Percentiles rank a stretch among this genome's conserved stretches.
Evolutionary conservation across 2,888 invertebrate species (phyloP).

Genomic region (Erebia ligea): DNA sequence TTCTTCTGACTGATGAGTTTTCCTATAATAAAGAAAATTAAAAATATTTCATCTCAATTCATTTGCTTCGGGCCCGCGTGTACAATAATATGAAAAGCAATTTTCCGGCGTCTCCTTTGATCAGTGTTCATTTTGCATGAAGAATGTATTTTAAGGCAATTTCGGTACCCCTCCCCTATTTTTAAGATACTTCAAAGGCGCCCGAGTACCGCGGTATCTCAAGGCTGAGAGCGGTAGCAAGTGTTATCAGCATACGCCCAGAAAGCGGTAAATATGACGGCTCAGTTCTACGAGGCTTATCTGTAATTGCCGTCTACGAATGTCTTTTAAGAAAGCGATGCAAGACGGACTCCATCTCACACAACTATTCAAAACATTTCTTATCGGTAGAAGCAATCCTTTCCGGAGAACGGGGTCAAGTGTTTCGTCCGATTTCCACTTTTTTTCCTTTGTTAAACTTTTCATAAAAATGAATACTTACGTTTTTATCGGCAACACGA

Average conservation of each 20-base stretch:
- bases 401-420: slow-evolving; percentile 71
- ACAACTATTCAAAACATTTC: slow-evolving; percentile 66
- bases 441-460: slow-evolving; percentile 14
- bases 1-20: background rate
- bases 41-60: slow-evolving; percentile 26
- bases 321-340: slow-evolving; percentile 78
- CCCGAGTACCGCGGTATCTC: slow-evolving; percentile 39
- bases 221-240: slow-evolving; percentile 35
- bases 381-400: slow-evolving; percentile 64
- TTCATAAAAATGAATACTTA: slow-evolving; percentile 76
- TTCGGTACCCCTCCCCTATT: slow-evolving; percentile 42
- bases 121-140: slow-evolving; percentile 42
- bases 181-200: slow-evolving; percentile 46
- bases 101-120: slow-evolving; percentile 41
- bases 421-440: slow-evolving; percentile 40
- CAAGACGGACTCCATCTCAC: slow-evolving; percentile 75
- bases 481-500: slow-evolving; percentile 97
- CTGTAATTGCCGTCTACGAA: slow-evolving; percentile 81
- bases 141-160: slow-evolving; percentile 44
- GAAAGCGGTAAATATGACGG: slow-evolving; percentile 74
- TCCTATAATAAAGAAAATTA: slow-evolving; percentile 17
- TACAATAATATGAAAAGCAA: slow-evolving; percentile 39
- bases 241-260: slow-evolving; percentile 62
- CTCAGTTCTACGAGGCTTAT: slow-evolving; percentile 78
- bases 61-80: slow-evolving; percentile 22